Conservation (phyloP, 2,113 vertebrate species). For the Mustela nigripes region DNA sequence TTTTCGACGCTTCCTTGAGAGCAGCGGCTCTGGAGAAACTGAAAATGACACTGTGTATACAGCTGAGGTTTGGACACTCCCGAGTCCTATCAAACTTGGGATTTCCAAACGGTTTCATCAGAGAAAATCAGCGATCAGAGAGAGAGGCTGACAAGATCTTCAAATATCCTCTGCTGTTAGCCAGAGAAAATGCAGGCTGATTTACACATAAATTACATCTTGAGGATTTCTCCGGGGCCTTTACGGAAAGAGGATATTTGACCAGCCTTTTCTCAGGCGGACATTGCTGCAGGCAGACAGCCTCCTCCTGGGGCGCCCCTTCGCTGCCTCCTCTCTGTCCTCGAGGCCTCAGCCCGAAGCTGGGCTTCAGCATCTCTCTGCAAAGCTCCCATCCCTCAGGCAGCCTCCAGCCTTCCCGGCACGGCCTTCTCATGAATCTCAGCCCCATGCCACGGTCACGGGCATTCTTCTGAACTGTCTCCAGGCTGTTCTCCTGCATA, state of each 20-base stretch:
- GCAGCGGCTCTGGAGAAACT: neutral
- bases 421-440: fast-evolving
- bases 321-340: neutral
- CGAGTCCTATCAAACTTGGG: neutral
- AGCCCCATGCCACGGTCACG: fast-evolving
- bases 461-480: neutral
- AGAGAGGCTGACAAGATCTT: neutral
- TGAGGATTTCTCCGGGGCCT: neutral
- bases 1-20: neutral
- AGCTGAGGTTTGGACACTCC: neutral
- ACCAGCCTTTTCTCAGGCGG: neutral
- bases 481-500: fast-evolving
- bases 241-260: neutral
- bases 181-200: neutral
- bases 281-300: neutral
- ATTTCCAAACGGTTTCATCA: conserved; percentile 48
- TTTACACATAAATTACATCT: neutral
- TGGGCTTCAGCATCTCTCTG: neutral
- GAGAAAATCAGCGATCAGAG: conserved; percentile 26
- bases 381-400: neutral
- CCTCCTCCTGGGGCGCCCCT: neutral
- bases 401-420: fast-evolving
- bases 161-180: neutral
- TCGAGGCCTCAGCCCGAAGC: neutral
- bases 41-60: neutral